A percentile compares a stretch with the other conserved stretches of the same genome.
Conservation (phyloP, 2,888 invertebrate genomes). For the Sarcophaga variegata region DNA sequence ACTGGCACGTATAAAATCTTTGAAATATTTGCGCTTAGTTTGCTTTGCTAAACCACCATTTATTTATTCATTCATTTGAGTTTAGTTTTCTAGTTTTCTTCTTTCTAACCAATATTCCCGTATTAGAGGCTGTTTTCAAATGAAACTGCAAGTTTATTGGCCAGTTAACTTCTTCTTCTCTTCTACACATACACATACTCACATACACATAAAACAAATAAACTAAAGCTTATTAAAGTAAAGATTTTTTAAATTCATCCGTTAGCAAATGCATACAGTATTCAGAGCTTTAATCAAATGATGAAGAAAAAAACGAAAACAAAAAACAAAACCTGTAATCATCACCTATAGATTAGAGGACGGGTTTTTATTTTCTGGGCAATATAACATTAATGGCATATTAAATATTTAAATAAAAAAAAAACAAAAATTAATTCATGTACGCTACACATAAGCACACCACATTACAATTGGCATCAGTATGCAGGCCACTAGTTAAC, state of each 20-base stretch:
- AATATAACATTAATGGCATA: constrained; percentile 35
- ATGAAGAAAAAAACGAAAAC: neutral
- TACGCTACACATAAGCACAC: no score
- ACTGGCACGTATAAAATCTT: constrained; percentile 29
- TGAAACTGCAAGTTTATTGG: constrained; percentile 81
- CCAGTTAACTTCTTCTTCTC: constrained; percentile 73
- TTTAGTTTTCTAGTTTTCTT: constrained; percentile 6
- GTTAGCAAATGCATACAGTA: neutral
- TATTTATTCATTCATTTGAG: constrained; percentile 23
- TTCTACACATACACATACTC: constrained; percentile 21
- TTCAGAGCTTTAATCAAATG: constrained; percentile 40
- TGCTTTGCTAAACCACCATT: constrained; percentile 39
- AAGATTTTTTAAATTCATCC: neutral
- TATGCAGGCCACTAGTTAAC: no score
- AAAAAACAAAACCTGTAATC: constrained; percentile 52
- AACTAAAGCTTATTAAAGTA: constrained; percentile 5
- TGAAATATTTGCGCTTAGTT: constrained; percentile 52
- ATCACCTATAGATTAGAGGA: constrained; percentile 31
- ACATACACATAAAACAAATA: constrained; percentile 25
- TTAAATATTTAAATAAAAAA: constrained; percentile 18
- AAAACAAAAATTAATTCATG: no score
- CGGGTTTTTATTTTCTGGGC: constrained; percentile 6
- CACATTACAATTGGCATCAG: no score
- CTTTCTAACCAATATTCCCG: constrained; percentile 16
- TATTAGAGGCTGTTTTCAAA: constrained; percentile 72